Conservation (phyloP, 2,888 invertebrate genomes). For the Dolichopus griseipennis region DNA sequence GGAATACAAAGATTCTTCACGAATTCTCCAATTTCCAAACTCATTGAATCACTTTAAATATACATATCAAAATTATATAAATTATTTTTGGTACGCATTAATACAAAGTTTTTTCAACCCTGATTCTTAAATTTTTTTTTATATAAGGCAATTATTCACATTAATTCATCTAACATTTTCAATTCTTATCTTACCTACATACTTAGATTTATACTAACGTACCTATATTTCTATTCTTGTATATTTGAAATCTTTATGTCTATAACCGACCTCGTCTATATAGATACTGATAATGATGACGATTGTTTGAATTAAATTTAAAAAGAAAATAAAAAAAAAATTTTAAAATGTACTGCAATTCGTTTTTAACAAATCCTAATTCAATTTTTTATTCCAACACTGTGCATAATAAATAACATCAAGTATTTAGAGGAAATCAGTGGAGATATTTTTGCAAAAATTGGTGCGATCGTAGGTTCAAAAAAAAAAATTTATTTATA, state of each 20-base stretch:
- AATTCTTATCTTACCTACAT: not conserved
- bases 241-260: not conserved
- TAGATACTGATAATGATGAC: not conserved
- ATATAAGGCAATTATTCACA: not conserved
- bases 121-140: not conserved
- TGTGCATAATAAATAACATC: too few relatives aligned
- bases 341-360: not conserved
- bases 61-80: too few relatives aligned
- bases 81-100: too few relatives aligned
- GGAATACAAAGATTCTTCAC: too few relatives aligned
- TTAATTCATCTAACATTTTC: not conserved
- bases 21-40: too few relatives aligned
- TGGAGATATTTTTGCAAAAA: not conserved
- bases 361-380: not conserved
- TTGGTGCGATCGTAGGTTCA: not conserved
- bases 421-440: not conserved
- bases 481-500: conserved; percentile 3
- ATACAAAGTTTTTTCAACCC: too few relatives aligned
- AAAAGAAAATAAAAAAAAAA: not conserved
- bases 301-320: not conserved
- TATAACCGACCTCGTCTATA: not conserved
- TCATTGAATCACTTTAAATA: too few relatives aligned
- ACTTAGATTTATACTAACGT: too few relatives aligned
- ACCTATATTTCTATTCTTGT: not conserved
- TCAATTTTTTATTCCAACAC: too few relatives aligned